Conservation (phyloP, 1,140 invertebrate species). For the Ceratina australensis region DNA sequence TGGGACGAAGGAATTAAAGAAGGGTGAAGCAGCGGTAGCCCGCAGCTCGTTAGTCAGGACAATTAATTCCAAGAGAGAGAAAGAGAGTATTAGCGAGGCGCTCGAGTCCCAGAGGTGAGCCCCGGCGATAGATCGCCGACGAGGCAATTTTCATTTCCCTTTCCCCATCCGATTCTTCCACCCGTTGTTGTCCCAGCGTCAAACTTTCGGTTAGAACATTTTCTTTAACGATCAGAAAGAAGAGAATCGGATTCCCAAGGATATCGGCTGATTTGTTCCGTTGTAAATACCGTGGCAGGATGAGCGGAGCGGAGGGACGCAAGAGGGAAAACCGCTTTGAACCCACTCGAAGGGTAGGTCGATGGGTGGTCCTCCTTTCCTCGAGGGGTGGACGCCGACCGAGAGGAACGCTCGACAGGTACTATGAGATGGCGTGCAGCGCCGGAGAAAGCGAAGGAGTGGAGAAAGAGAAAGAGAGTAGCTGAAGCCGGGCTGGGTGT, state of each 20-base stretch:
- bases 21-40: slow-evolving; percentile 6
- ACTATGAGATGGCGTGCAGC: background rate
- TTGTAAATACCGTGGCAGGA: slow-evolving; percentile 30
- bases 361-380: background rate
- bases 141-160: slow-evolving; percentile 49
- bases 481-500: slow-evolving; percentile 57
- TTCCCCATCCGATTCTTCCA: background rate
- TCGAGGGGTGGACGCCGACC: background rate
- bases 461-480: slow-evolving; percentile 32
- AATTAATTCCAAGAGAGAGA: slow-evolving; percentile 61
- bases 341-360: background rate
- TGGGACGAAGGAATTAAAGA: slow-evolving; percentile 26
- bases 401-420: background rate
- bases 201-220: too few relatives aligned
- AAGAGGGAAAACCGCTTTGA: background rate
- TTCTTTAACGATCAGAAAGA: too few relatives aligned
- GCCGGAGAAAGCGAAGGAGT: background rate
- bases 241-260: slow-evolving; percentile 20
- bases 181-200: too few relatives aligned
- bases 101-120: background rate
- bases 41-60: slow-evolving; percentile 48
- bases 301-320: background rate
- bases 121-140: slow-evolving; percentile 27
- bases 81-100: slow-evolving; percentile 46
- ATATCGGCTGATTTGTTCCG: slow-evolving; percentile 32